phyloP scores from a whole-genome alignment of 2,888 invertebrate genomes.

The Diplolepis rosae region DNA sequence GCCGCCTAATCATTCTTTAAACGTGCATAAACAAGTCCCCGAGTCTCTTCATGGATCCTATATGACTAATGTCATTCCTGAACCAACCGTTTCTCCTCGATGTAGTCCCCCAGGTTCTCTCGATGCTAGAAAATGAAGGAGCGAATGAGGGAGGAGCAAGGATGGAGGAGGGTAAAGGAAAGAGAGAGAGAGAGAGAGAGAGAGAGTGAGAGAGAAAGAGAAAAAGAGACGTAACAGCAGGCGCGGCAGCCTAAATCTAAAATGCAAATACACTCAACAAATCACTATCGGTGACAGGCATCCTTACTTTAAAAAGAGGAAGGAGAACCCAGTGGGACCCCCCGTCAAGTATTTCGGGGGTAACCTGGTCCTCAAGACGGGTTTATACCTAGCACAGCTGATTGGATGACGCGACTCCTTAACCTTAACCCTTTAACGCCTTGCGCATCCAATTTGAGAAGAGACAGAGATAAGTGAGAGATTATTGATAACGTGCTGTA shows the following conservation, averaged over 20 bases:
- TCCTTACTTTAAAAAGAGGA: constrained; percentile 68
- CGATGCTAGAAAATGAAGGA: constrained; percentile 53
- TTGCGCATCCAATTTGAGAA: constrained; percentile 25
- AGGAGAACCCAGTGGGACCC: constrained; percentile 68
- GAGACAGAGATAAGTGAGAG: constrained; percentile 29
- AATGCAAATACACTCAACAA: constrained; percentile 73
- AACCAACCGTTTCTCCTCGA: constrained; percentile 52
- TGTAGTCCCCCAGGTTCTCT: constrained; percentile 27
- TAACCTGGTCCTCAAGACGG: constrained; percentile 62
- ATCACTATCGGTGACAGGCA: constrained; percentile 73
- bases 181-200: constrained; percentile 36
- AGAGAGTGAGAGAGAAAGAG: constrained; percentile 42
- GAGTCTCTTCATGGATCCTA: constrained; percentile 53
- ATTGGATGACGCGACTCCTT: constrained; percentile 45
- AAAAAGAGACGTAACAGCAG: constrained; percentile 51
- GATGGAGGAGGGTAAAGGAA: too few relatives aligned
- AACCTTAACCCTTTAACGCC: constrained; percentile 30
- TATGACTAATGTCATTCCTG: constrained; percentile 71
- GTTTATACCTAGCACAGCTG: constrained; percentile 59
- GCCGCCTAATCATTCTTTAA: constrained; percentile 74
- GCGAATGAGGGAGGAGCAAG: constrained; percentile 42
- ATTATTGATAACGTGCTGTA: constrained; percentile 18
- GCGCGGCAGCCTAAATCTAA: constrained; percentile 72
- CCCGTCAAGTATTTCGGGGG: constrained; percentile 69
- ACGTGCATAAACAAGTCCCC: constrained; percentile 72